Evolutionary conservation across 1,140 invertebrate genomes (phyloP), one percentile per base, ranked within the genome.

Genomic region (Ostrea denselamellosa): DNA sequence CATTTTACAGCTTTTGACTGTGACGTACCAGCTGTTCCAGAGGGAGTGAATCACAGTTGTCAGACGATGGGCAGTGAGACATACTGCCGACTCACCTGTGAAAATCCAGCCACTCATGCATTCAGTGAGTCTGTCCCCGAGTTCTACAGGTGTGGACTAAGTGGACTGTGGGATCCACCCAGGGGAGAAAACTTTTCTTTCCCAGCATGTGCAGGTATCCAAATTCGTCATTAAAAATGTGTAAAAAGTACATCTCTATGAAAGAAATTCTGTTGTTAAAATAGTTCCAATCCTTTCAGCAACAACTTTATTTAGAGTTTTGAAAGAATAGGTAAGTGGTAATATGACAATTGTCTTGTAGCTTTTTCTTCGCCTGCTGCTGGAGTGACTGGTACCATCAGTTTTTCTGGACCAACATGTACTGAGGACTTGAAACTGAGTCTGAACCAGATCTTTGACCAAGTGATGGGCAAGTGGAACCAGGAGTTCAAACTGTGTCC

Each of bases 131-230:
- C 88, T 22, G 82, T 89, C 4, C 91, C 92, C 5, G 81, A 89
- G 28, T 92, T 91, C 54, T 93, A 92, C 71, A 87, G 71, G 54
- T 93, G 92, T 90, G 92, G 91, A 22, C 56, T 86, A n/a, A 88
- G 90, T 25, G 92, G 92, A 19, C 88, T 90, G 28, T 93, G 92
- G 92, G 90, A 91, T 58, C 91, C 91, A 51, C 89, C 92, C 0
- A 89, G 89, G 19, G 90, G 90, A 51, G 88, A 88, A 19, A 90
- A 90, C 28, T 92, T 92, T 58, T 84, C 71, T 9, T 91, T 92
- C 34, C 91, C 91, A 83, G 83, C 84, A 12, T 92, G 91, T 88
- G 89, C 92, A 71, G 86, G 92, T 93, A 87, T 28, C 17, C 54
- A 28, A 58, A 14, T 52, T 9, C 17, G 22, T 58, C 8, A 28